Evolutionary conservation across 1,140 invertebrate genomes (phyloP), one percentile per base, ranked within the genome.

Genomic region (Trichonephila inaurata): DNA sequence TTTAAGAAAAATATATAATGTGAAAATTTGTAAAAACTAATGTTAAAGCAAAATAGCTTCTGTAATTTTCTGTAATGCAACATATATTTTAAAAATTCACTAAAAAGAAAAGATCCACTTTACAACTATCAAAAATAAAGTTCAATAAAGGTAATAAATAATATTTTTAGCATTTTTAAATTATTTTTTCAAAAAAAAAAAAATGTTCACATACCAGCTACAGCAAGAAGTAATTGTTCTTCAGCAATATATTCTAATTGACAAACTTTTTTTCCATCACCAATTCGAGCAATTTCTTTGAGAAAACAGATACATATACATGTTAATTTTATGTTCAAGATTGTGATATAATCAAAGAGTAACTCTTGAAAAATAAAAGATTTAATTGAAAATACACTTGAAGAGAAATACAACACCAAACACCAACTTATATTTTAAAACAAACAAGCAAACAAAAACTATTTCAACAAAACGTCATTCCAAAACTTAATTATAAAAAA

Each of bases 221-320:
- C 83, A 58, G 90, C 94, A 94, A 99, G 98, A 95, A 98, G 96
- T 88, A 98, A 96, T 95, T 99, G 98, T 96, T 99, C 98, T 95
- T 98, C 98, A 58, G 97, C 97, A 89, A 98, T 97, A 94, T 99
- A 98, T 95, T 98, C 98, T 44, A 99, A 96, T 95, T 98, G 97
- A 95, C 97, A 97, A 94, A 98, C 97, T 95, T 98, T 98, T 95
- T 98, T 98, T 87, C 97, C 97, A 96, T 98, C 98, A 12, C 98
- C 98, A 95, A 98, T 97, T 95, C 97, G 97, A 91, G 97, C 97
- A 94, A 98, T 98, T 97, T 98, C 98, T 94, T 28, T 24, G 33
- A 44, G 95, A 64, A 95, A 95, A 89, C n/a, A 82, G 60, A 81
- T 14, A 64, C 0, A 72, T 14, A 87, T 10, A 72, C 4, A 28